phyloP scores from a whole-genome alignment of 2,797 vertebrate genomes.

The Rhabdomys pumilio region DNA sequence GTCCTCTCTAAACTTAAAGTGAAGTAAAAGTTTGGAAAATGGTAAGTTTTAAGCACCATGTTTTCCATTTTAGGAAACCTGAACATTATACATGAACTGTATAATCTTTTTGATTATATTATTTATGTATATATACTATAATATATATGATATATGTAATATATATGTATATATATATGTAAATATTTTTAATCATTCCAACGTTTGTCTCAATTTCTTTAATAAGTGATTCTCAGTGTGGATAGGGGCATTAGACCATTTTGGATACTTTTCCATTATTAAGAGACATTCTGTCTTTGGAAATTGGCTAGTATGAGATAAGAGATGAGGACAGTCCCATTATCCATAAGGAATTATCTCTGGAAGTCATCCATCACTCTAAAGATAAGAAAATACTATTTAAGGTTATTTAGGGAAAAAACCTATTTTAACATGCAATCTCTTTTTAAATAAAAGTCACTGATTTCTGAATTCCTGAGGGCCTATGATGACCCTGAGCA shows the following conservation, averaged over 20 bases:
- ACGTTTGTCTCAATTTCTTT: neutral
- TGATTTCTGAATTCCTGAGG: neutral
- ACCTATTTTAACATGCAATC: neutral
- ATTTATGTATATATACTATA: neutral
- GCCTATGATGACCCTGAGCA: neutral
- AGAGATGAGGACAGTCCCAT: neutral
- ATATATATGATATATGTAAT: neutral
- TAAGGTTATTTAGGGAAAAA: neutral
- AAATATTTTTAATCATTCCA: neutral
- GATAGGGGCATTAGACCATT: rapidly evolving
- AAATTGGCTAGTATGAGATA: neutral
- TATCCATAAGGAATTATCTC: neutral
- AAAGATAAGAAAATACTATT: neutral
- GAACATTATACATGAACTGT: neutral
- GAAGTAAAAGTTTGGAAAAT: neutral
- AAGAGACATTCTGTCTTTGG: neutral
- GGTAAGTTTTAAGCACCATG: neutral
- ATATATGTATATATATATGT: neutral
- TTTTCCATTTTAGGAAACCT: neutral
- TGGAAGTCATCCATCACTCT: neutral
- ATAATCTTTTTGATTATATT: neutral
- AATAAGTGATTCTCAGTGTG: neutral
- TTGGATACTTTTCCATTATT: neutral
- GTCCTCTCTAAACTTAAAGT: neutral
- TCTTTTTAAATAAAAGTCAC: conserved; percentile 9